Base-by-base conservation (phyloP, 2,113 vertebrate species). In the Spea bombifrons region DNA sequence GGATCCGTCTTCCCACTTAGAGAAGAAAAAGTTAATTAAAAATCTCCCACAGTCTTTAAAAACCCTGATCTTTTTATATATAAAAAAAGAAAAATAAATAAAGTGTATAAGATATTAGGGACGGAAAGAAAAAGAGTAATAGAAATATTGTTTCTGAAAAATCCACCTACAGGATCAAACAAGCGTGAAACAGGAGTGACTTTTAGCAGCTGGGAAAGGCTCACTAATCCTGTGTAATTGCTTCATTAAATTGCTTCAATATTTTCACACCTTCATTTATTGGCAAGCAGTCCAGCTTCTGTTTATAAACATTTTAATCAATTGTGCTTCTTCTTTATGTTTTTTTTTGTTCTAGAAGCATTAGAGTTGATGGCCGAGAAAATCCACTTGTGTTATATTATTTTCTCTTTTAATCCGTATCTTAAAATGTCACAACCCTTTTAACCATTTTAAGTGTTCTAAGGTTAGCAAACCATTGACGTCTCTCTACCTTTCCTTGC, bases 1-100 rank as follows among this genome's bases (percentile, higher is more conserved):
- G 78, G 78, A 73, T 80, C 78, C 65, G 57, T 80, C 55, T 80
- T 80, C 55, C 65, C 78, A 80, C 78, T 74, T 74, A 74, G 64
- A 74, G 71, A 80, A 80, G 78, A 80, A 80, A 80, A 80, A 80
- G 71, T 80, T 80, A 80, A 80, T 80, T 80, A 80, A 80, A 80
- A 80, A 80, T 80, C 78, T 80, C 78, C 78, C 78, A 80, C 78
- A 74, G 78, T 74, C 64, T 80, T 80, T 74, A 74, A 80, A 74
- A 80, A 80, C 71, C 53, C 50, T 57, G 78, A 73, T 80, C 71
- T 74, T 80, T 80, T 67, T 52, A 55, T 52, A 65, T 66, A 73
- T 45, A 71, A 55, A n/a, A 52, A 64, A 52, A 66, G 69, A 66
- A 78, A 72, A 76, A 74, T 66, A 73, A 50, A 71, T 53, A 53